Base-by-base conservation (phyloP, 2,113 vertebrate species). In the Aptenodytes forsteri region DNA sequence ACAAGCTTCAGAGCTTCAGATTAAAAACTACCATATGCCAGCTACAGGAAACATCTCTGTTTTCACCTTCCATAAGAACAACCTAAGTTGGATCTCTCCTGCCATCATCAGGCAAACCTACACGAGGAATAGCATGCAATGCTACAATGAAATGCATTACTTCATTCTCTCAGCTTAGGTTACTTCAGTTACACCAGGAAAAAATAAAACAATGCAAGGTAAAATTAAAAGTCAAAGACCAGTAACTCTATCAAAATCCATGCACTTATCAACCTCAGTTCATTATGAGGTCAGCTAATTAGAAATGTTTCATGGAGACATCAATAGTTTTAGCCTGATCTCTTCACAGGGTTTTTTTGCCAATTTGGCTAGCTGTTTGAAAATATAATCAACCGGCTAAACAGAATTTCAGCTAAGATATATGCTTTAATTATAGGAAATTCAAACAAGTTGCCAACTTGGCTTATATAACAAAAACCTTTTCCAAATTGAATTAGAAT, bases 341-440 rank as follows among this genome's bases (percentile, higher is more conserved):
- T 72, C 54, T 49, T 64, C 23, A 5, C 26, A 25, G 8, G 19
- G 30, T 1, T 13, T 55, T 62, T 69, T 82, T 50, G 40, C 50
- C 44, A 73, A 3, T 94, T 95, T 87, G 81, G 69, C 84, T 70
- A 91, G 25, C 26, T 72, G 32, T 81, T 56, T 72, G 75, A 96
- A 85, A 96, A 86, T 58, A 36, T 26, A 92, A 94, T 96, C 94
- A 95, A 54, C 64, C 59, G 54, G 27, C 55, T 91, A 72, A 97
- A 95, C 19, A 93, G 71, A 95, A 93, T 76, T 93, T 96, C 89
- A 79, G 40, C 42, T 89, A 92, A 93, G 93, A 96, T 87, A 55
- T 79, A 93, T 70, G 19, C 56, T 96, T 97, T 96, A 95, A 92
- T 97, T 97, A 95, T 27, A 89, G 32, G 73, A 96, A 87, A 25